Conservation (phyloP, 2,797 vertebrate genomes). For the Microctenopoma stevenorrisi region DNA sequence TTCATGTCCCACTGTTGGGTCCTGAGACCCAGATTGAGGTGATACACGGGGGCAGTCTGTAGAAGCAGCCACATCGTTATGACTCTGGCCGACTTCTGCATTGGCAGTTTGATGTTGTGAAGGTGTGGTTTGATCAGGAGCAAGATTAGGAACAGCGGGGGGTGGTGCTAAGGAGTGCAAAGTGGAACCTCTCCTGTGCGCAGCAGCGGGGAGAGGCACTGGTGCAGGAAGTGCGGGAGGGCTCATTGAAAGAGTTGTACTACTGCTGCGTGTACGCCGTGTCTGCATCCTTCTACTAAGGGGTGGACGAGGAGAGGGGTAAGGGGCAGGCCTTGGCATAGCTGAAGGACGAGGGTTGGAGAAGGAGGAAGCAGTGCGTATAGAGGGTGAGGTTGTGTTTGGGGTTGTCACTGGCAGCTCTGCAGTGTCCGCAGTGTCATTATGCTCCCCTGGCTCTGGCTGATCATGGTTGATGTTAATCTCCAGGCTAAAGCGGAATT, state of each 20-base stretch:
- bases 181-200: slow-evolving; percentile 72
- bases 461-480: slow-evolving; percentile 97
- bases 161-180: slow-evolving; percentile 65
- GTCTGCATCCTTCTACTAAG: slow-evolving; percentile 81
- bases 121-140: slow-evolving; percentile 54
- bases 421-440: slow-evolving; percentile 69
- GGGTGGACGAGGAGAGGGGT: slow-evolving; percentile 74
- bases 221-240: slow-evolving; percentile 70
- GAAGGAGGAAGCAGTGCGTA: slow-evolving; percentile 67
- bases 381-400: slow-evolving; percentile 59
- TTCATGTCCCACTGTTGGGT: slow-evolving; percentile 67
- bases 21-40: slow-evolving; percentile 75
- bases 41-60: slow-evolving; percentile 76
- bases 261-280: slow-evolving; percentile 82
- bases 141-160: slow-evolving; percentile 42
- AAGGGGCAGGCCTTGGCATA: slow-evolving; percentile 70
- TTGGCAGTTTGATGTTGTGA: slow-evolving; percentile 71
- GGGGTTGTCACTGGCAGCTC: slow-evolving; percentile 68
- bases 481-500: slow-evolving; percentile 96
- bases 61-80: slow-evolving; percentile 62
- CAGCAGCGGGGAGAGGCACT: slow-evolving; percentile 30
- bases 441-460: slow-evolving; percentile 85
- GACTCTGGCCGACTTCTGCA: slow-evolving; percentile 65
- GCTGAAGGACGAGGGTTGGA: slow-evolving; percentile 68
- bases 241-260: slow-evolving; percentile 68